Evolutionary conservation across 1,140 invertebrate species (phyloP), one percentile per base, ranked within the genome.

Genomic region (Euschistus heros): DNA sequence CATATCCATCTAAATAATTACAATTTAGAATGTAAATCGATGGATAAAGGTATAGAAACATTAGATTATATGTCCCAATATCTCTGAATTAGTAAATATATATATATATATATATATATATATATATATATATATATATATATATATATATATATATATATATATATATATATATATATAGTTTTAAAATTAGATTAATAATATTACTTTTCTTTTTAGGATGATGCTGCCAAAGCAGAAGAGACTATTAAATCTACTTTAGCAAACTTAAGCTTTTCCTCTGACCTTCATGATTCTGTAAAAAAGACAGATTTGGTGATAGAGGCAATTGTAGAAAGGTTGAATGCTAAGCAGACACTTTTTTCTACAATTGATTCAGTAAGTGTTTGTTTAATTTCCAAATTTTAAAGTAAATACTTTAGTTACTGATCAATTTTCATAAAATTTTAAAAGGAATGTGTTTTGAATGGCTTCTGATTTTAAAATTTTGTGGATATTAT

Each of bases 251-350:
- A 77, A 0, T 81, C 85, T 20, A 77, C 85, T 0, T 70, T 88
- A 64, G 74, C 71, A 3, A 80, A 81, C 50, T 79, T 93, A 20
- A 81, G 79, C 33, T 68, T 67, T 15, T 78, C 80, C 0, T 84
- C 84, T 10, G 80, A 86, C 73, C 69, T 84, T 10, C 74, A 77
- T 3, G 78, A 78, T 50, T 78, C 83, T 62, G 83, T 86, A 0
- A 80, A 83, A 71, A 75, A 80, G 52, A 75, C 86, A 18, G 89
- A 93, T 76, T 74, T 94, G 18, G 87, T 94, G 15, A 81, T 94
- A 30, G 91, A 94, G 78, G 91, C 91, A 8, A 91, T 93, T 74
- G 82, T 93, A 64, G 91, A 94, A 74, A 92, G 92, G 72, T 75
- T 94, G 46, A 81, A 84, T 50, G 72, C 86, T 0, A 94, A 94